phyloP scores from a whole-genome alignment of 1,140 invertebrate species.

The Holcopasites calliopsidis region DNA sequence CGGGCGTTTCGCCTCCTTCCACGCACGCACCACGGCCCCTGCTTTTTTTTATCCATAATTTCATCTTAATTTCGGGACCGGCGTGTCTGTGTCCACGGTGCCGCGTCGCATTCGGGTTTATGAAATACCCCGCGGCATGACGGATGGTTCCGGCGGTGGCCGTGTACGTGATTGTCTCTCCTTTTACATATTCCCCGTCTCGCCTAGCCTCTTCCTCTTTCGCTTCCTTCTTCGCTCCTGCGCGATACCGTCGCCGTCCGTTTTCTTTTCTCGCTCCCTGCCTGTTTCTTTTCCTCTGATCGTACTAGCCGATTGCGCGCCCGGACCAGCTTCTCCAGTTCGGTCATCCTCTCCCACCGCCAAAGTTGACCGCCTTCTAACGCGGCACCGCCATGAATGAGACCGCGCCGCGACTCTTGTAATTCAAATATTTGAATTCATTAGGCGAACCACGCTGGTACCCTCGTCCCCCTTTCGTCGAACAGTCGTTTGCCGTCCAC shows the following conservation, averaged over 20 bases:
- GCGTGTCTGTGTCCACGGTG: conserved; percentile 26
- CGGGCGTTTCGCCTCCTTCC: conserved; percentile 29
- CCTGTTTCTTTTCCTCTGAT: conserved; percentile 67
- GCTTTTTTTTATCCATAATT: conserved; percentile 74
- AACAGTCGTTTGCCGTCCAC: conserved; percentile 16
- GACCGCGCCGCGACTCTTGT: conserved; percentile 62
- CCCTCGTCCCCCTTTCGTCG: conserved; percentile 11
- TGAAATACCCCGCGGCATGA: conserved; percentile 66
- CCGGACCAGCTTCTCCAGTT: conserved; percentile 47
- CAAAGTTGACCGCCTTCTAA: conserved; percentile 57
- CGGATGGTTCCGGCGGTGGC: conserved; percentile 66
- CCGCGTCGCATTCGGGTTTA: conserved; percentile 67
- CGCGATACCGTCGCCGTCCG: conserved; percentile 7
- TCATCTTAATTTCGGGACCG: conserved; percentile 72
- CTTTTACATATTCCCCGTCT: conserved; percentile 49
- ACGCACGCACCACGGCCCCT: conserved; percentile 16
- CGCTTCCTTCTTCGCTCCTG: background rate
- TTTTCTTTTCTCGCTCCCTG: conserved; percentile 62
- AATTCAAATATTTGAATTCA: conserved; percentile 73
- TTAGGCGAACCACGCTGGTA: conserved; percentile 54
- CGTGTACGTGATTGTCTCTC: conserved; percentile 67
- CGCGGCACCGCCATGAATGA: conserved; percentile 64
- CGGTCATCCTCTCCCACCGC: conserved; percentile 19
- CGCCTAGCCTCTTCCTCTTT: conserved; percentile 15
- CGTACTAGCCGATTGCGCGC: conserved; percentile 63